A percentile compares a stretch with the other conserved stretches of the same genome.
Conservation (phyloP, 92 coral and sea anemone species). For the Parazoanthus darwini region DNA sequence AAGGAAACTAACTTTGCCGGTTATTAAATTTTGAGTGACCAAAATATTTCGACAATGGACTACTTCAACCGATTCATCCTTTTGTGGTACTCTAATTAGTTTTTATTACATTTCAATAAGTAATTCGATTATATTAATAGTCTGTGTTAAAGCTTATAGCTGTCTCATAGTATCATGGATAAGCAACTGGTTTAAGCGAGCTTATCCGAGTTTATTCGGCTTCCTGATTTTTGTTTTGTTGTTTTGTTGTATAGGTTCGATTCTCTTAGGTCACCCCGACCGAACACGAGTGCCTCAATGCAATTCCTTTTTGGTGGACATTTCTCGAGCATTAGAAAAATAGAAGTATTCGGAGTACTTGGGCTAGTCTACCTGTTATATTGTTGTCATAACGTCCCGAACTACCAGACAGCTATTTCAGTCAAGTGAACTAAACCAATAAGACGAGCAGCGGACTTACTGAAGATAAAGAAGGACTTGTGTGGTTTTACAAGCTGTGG, state of each 20-base stretch:
- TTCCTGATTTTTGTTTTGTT: not conserved
- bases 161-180: not conserved
- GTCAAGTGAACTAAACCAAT: not conserved
- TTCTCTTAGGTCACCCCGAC: too few species aligned
- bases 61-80: not conserved
- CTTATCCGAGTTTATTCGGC: not conserved
- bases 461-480: not conserved
- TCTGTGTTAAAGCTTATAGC: not conserved
- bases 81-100: not conserved
- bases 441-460: not conserved
- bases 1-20: not conserved
- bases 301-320: not conserved
- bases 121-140: not conserved
- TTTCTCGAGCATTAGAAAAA: too few species aligned
- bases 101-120: not conserved
- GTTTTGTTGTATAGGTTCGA: not conserved
- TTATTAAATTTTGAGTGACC: not conserved
- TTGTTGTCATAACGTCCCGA: not conserved
- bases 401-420: not conserved
- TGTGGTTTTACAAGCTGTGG: not conserved
- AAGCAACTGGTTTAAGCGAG: not conserved
- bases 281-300: not conserved
- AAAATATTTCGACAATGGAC: not conserved
- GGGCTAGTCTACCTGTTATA: too few species aligned
- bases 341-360: not conserved